Evolutionary conservation across 53 echinoderm and acorn worm species (phyloP), one percentile per base, ranked within the genome.

Genomic region (Mesocentrotus franciscanus): DNA sequence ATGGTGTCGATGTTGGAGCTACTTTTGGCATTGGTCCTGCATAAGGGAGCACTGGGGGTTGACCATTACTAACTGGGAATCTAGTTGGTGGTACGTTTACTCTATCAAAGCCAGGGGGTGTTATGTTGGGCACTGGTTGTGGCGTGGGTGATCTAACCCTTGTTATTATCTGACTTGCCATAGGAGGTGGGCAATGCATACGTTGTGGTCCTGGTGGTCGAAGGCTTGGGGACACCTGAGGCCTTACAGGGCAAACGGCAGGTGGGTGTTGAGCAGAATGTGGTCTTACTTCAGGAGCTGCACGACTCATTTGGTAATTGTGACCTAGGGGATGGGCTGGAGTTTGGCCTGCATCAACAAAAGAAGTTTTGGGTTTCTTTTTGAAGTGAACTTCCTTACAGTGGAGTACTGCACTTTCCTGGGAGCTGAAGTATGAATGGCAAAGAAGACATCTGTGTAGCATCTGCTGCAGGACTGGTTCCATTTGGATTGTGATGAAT

Each of bases 401-500:
- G 87, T 94, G 95, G 12, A 42, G 68, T 34, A 94, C 70, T 24
- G 95, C 95, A 94, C 66, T 94, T 15, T 85, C 87, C 56, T 94
- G 95, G 10, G 95, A 85, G 87, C 95, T 94, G 71, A 94, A 94
- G 71, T 94, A 94, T 22, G 95, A 94, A 62, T 94, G 95, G 49
- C 95, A 94, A 39, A 94, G 95, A 34, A 94, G 95, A 68, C 95
- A 94, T 29, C 95, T 94, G 58, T 94, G 95, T 1, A 94, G 70
- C 95, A 94, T 85, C 66, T 94, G 95, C 56, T 94, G 95, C 85
- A 87, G 70, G 39, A 94, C 85, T 49, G 95, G 95, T 87, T 94
- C 95, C 95, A 94, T 61, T 68, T 94, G 95, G n/a, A 94, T 94
- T n/a, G 95, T 85, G 56, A 94, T 94, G 95, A 94, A 94, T 66